These are phyloP conservation scores for Tribolium freemani DNA, from an alignment of 2,888 invertebrate species.

Conservation along the genomic window DNA sequence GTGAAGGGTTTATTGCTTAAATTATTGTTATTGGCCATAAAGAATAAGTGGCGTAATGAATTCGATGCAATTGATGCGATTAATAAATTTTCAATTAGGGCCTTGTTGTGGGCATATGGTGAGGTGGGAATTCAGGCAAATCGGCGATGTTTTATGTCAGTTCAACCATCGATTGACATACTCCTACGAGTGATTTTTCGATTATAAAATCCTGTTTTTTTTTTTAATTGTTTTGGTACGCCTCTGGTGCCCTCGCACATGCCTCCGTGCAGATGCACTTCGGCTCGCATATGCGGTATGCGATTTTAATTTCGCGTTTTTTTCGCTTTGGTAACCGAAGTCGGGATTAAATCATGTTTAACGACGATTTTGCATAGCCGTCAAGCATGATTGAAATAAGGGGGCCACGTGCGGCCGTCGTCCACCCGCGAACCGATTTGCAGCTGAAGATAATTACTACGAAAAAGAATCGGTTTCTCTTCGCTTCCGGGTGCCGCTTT, in stretches of 20 bases:
- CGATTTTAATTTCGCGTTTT: constrained; percentile 11
- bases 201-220: not conserved
- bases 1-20: not conserved
- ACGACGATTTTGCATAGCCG: constrained; percentile 25
- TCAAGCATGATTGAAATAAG: constrained; percentile 30
- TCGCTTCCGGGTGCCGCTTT: not conserved
- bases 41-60: not conserved
- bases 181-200: not conserved
- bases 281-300: constrained; percentile 3
- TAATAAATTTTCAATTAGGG: constrained; percentile 27
- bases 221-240: not conserved
- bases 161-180: not conserved
- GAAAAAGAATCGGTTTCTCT: not conserved
- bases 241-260: constrained; percentile 4
- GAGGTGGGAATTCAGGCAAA: not conserved
- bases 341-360: constrained; percentile 32
- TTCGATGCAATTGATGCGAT: not conserved
- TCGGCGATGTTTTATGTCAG: not conserved
- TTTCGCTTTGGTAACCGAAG: constrained; percentile 1
- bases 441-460: not conserved
- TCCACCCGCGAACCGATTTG: constrained; percentile 10
- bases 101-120: not conserved
- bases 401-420: constrained; percentile 27
- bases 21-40: constrained; percentile 1
- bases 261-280: constrained; percentile 6